Evolutionary conservation across 2,113 vertebrate species (phyloP), one percentile per base, ranked within the genome.

Genomic region (Corythornis madagascariensis): DNA sequence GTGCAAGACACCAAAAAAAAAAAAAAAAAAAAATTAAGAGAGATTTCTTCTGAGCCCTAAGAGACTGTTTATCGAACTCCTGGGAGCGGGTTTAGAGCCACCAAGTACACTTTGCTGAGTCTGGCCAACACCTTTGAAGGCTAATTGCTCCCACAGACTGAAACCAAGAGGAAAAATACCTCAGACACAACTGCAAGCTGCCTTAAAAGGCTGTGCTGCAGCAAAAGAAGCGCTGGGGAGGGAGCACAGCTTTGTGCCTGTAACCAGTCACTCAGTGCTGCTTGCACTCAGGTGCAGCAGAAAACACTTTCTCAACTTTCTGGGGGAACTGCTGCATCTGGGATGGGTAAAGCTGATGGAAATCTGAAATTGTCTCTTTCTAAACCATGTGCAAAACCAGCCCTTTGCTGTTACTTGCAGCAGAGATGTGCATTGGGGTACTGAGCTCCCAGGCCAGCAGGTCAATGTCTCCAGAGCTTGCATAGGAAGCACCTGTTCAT

Each of bases 1-100:
- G 96, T 93, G 96, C 97, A 97, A 97, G 97, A 97, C 40, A 85
- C 95, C 86, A 86, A 96, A 95, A 95, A 64, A 64, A 63, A 40
- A 96, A 94, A 95, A 64, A 64, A 63, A 40, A 47, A 48, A 33
- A 33, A 24, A 42, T 91, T 82, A 60, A 75, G 79, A 80, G 28
- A 86, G 31, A 45, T 89, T 83, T 94, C 90, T 57, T 53, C 9
- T 21, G 59, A 92, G 92, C 72, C 91, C 81, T 9, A 4, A 80
- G 53, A 89, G 75, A 21, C 48, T 70, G 83, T 94, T 92, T 77
- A 67, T 87, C 29, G 45, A 83, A 87, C 87, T 92, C 42, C 65
- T 22, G 28, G 74, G 89, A 91, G 65, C 72, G 40, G 47, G 45
- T 57, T 60, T 64, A 43, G 77, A 73, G 92, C 60, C 86, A 35